Evolutionary conservation across 1,140 invertebrate species (phyloP).

Genomic region (Neodiprion pinetum): DNA sequence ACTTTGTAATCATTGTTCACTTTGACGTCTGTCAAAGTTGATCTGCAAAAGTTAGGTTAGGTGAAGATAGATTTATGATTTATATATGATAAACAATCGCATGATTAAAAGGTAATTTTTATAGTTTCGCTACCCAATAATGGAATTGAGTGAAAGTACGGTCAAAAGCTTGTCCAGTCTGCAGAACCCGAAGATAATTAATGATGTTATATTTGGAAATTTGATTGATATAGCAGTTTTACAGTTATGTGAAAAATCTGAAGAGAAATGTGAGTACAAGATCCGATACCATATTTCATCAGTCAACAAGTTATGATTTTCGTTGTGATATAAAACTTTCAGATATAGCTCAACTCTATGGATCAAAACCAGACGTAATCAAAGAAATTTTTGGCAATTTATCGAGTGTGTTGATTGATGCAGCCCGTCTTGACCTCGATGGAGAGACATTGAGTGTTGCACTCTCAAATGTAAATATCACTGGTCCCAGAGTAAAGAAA

Average conservation of each 20-base stretch:
- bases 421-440: slow-evolving; percentile 51
- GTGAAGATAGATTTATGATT: too few species aligned
- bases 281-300: slow-evolving; percentile 14
- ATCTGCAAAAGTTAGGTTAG: too few species aligned
- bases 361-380: slow-evolving; percentile 52
- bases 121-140: slow-evolving; percentile 18
- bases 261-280: slow-evolving; percentile 43
- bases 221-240: slow-evolving; percentile 48
- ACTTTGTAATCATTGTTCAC: too few species aligned
- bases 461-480: slow-evolving; percentile 44
- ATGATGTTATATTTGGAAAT: slow-evolving; percentile 47
- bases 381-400: slow-evolving; percentile 57
- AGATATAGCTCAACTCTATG: slow-evolving; percentile 42
- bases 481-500: slow-evolving; percentile 42
- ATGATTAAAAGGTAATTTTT: too few species aligned
- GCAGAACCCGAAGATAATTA: slow-evolving; percentile 46
- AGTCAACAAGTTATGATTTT: slow-evolving; percentile 15
- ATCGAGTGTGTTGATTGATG: slow-evolving; percentile 54
- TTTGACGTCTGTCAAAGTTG: too few species aligned
- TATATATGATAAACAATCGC: too few species aligned
- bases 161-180: slow-evolving; percentile 41
- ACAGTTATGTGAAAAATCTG: slow-evolving; percentile 39
- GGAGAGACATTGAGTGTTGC: slow-evolving; percentile 48
- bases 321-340: slow-evolving; percentile 24
- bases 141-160: slow-evolving; percentile 44